Conservation (phyloP, 2,797 vertebrate species). For the Triplophysa yarkandensis region DNA sequence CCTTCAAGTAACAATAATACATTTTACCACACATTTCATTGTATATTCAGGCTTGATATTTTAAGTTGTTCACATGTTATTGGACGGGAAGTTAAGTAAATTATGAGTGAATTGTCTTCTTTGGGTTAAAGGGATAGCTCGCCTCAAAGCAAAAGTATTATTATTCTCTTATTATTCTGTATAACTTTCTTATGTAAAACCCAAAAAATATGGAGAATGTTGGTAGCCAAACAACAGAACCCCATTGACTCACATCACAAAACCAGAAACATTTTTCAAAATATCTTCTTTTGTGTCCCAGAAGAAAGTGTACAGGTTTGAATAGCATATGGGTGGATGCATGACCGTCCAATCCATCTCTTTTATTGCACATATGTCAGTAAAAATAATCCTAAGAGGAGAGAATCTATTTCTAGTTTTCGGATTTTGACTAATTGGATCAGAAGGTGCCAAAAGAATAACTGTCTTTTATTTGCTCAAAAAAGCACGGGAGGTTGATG, state of each 20-base stretch:
- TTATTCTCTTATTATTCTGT: too few relatives aligned
- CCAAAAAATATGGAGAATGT: too few relatives aligned
- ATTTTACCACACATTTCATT: too few relatives aligned
- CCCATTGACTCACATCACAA: too few relatives aligned
- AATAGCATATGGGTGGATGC: background rate
- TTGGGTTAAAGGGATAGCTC: background rate
- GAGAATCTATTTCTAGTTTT: background rate
- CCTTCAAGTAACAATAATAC: too few relatives aligned
- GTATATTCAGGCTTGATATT: too few relatives aligned
- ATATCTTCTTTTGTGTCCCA: too few relatives aligned
- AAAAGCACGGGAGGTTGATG: background rate
- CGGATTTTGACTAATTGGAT: background rate
- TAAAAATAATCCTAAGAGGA: background rate
- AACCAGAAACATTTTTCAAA: too few relatives aligned
- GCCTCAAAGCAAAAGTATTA: too few relatives aligned
- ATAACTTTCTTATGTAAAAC: too few relatives aligned
- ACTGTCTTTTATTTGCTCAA: slow-evolving; percentile 5
- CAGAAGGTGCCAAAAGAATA: slow-evolving; percentile 2
- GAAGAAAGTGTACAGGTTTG: background rate
- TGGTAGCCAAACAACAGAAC: too few relatives aligned
- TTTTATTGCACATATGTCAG: background rate
- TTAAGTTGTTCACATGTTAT: too few relatives aligned
- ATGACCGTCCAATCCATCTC: background rate
- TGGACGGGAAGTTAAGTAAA: background rate
- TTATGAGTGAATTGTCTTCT: background rate